Evolutionary conservation across 92 coral and sea anemone genomes (phyloP).

Genomic region (Epizoanthus scotinus): DNA sequence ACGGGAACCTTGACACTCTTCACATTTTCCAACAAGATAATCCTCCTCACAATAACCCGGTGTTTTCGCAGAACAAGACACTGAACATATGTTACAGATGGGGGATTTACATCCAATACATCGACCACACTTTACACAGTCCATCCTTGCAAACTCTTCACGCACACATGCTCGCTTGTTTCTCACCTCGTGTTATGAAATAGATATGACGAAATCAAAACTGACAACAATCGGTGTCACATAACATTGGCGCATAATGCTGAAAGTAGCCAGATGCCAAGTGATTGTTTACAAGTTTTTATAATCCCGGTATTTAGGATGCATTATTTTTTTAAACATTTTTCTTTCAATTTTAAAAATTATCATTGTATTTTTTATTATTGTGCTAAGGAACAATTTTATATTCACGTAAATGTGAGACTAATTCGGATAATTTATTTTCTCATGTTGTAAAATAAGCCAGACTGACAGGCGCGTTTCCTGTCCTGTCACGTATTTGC

Average conservation of each 20-base stretch:
- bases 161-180: conserved; percentile 23
- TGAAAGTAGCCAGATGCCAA: conserved; percentile 27
- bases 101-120: conserved; percentile 53
- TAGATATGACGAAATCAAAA: conserved; percentile 28
- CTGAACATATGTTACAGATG: conserved; percentile 62
- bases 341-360: conserved; percentile 10
- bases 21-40: conserved; percentile 69
- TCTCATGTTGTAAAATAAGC: conserved; percentile 27
- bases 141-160: conserved; percentile 40
- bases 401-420: conserved; percentile 30
- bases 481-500: conserved; percentile 30
- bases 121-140: conserved; percentile 50
- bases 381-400: conserved; percentile 25
- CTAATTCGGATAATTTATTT: background rate
- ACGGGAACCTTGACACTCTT: conserved; percentile 45
- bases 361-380: background rate
- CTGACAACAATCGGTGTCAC: conserved; percentile 39
- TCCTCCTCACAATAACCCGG: conserved; percentile 64
- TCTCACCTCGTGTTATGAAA: conserved; percentile 34
- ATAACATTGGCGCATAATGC: conserved; percentile 29
- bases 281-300: conserved; percentile 25
- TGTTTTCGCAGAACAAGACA: conserved; percentile 60
- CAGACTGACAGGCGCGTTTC: conserved; percentile 33
- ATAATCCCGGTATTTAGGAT: conserved; percentile 20
- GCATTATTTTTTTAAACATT: conserved; percentile 13